These are phyloP conservation scores for Coenobita brevimanus DNA, from an alignment of 1,140 invertebrate species.

Conservation along the genomic window DNA sequence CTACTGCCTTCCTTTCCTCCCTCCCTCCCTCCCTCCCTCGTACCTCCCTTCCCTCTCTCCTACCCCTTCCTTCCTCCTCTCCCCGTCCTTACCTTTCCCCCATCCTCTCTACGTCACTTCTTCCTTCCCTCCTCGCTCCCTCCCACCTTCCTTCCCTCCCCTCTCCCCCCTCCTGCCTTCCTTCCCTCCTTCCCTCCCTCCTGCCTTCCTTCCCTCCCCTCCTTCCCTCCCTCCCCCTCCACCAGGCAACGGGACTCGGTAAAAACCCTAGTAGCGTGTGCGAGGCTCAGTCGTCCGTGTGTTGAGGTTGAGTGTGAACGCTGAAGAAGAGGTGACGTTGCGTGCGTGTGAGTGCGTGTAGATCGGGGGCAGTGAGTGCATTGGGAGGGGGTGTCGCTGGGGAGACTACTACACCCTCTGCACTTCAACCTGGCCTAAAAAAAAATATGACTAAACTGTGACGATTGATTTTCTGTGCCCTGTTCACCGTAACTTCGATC, in stretches of 20 bases:
- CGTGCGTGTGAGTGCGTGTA: neutral
- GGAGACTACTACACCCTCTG: too few relatives aligned
- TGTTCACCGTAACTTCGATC: too few relatives aligned
- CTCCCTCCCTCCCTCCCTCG: neutral
- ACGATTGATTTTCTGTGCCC: too few relatives aligned
- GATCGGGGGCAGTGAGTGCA: neutral
- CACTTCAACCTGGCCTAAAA: too few relatives aligned
- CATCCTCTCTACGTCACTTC: neutral
- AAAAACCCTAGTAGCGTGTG: constrained; percentile 50
- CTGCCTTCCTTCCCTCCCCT: neutral
- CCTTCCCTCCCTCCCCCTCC: neutral
- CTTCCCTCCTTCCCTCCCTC: neutral
- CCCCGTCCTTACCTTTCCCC: neutral
- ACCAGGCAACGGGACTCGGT: constrained; percentile 55
- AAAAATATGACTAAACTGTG: too few relatives aligned
- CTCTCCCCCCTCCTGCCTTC: neutral
- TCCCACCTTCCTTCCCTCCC: neutral
- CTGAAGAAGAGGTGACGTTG: neutral
- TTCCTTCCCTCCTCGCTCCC: neutral
- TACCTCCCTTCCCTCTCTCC: neutral
- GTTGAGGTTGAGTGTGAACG: constrained; percentile 25
- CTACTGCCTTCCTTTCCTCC: neutral
- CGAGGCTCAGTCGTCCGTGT: constrained; percentile 19
- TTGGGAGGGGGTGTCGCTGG: too few relatives aligned
- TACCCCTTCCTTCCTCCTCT: neutral